Conservation (phyloP, 2,797 vertebrate species). For the Chelonia mydas region DNA sequence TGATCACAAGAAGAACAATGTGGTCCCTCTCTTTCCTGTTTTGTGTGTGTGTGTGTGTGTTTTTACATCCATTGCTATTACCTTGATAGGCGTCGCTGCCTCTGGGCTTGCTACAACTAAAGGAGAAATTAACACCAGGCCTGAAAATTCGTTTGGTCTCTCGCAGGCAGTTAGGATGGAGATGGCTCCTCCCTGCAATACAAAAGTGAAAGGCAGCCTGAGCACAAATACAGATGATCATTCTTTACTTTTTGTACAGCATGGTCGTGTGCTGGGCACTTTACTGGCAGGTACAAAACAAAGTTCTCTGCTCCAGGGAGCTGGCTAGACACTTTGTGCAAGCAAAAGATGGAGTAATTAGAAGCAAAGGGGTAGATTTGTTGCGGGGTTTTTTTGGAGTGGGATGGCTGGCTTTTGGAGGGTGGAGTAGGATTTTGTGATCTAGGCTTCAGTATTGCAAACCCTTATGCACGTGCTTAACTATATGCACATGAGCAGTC, state of each 20-base stretch:
- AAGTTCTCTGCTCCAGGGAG: neutral
- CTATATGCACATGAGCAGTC: neutral
- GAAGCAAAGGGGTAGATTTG: neutral
- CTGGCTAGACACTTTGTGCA: neutral
- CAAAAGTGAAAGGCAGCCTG: conserved; percentile 35
- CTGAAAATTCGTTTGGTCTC: conserved; percentile 88
- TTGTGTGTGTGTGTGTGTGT: no score
- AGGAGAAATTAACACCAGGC: conserved; percentile 92
- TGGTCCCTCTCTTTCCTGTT: neutral
- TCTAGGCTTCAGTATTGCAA: neutral
- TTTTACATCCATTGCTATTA: conserved; percentile 69
- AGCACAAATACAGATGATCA: neutral
- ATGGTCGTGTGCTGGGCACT: neutral
- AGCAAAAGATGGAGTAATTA: neutral
- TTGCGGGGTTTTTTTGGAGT: neutral
- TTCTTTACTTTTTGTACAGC: neutral
- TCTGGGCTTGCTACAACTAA: conserved; percentile 94
- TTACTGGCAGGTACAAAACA: neutral
- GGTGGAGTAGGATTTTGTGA: neutral
- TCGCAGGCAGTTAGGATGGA: conserved; percentile 91
- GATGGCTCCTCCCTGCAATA: conserved; percentile 92
- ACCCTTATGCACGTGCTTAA: neutral
- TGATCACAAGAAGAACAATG: neutral
- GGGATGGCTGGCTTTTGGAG: neutral
- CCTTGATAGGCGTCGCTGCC: conserved; percentile 95